Evolutionary conservation across 2,113 vertebrate species (phyloP).

Genomic region (Erythrocercus mccallii): DNA sequence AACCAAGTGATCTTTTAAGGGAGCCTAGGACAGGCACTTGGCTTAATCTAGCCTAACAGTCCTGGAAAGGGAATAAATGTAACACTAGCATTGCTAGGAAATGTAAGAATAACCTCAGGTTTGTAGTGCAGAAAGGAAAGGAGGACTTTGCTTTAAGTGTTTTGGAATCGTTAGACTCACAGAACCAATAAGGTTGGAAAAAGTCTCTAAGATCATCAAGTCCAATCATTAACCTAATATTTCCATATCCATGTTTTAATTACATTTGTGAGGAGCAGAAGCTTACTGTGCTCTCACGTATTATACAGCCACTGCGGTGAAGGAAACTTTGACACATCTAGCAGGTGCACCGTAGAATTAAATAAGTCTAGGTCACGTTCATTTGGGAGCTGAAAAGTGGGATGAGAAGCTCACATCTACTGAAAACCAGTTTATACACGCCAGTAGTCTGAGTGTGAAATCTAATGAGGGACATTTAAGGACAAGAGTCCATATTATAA

Average conservation of each 20-base stretch:
- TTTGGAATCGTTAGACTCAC: neutral
- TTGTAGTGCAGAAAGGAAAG: neutral
- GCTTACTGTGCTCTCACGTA: neutral
- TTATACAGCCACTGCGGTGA: neutral
- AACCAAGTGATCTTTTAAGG: neutral
- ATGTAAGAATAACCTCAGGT: neutral
- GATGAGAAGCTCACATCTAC: neutral
- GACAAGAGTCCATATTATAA: neutral
- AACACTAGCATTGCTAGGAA: neutral
- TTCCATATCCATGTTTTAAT: neutral
- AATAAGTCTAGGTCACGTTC: neutral
- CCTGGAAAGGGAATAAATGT: neutral
- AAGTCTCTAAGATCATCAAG: neutral
- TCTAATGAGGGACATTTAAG: neutral
- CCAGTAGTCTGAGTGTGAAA: neutral
- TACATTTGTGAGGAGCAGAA: neutral
- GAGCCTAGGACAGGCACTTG: neutral
- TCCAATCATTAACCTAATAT: neutral
- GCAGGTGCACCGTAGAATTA: neutral
- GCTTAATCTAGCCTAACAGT: neutral
- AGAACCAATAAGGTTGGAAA: neutral
- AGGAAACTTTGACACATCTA: neutral
- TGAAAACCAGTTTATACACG: neutral
- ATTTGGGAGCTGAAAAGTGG: neutral
- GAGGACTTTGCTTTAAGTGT: neutral